Percentiles rank a stretch among this genome's conserved stretches.
Conservation (phyloP, 2,888 invertebrate species). For the Oxystoma pomonae region DNA sequence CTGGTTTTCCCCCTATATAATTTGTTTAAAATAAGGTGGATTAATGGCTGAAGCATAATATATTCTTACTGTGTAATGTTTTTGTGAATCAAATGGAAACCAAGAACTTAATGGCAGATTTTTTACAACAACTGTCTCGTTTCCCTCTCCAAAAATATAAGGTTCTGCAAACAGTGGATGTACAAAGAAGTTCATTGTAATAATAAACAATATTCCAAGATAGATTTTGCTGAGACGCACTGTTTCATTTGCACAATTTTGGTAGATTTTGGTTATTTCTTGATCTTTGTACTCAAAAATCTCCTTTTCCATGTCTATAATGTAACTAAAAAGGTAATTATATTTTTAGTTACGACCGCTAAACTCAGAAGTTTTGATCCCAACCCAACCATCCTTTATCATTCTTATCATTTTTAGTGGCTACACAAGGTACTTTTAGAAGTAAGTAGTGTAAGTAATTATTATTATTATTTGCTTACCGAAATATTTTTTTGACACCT, state of each 20-base stretch:
- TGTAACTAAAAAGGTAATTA: slow-evolving; percentile 9
- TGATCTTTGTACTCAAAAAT: slow-evolving; percentile 20
- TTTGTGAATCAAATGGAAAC: slow-evolving; percentile 30
- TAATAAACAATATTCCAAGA: slow-evolving; percentile 20
- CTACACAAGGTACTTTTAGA: too few species aligned
- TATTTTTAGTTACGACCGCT: too few species aligned
- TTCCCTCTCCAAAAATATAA: slow-evolving; percentile 15
- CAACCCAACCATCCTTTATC: too few species aligned
- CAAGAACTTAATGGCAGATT: slow-evolving; percentile 27
- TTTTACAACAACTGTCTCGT: slow-evolving; percentile 19
- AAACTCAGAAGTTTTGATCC: too few species aligned
- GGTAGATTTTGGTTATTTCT: slow-evolving; percentile 20
- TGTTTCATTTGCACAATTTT: slow-evolving; percentile 19
- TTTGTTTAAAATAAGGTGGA: too few species aligned
- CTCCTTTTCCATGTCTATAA: slow-evolving; percentile 26
- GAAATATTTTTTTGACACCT: background rate
- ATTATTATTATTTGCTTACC: background rate
- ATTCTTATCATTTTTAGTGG: too few species aligned
- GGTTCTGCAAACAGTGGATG: slow-evolving; percentile 20
- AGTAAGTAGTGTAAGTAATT: too few species aligned
- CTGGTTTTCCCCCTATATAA: too few species aligned
- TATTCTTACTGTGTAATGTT: slow-evolving; percentile 18
- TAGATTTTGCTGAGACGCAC: slow-evolving; percentile 20
- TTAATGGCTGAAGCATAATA: too few species aligned
- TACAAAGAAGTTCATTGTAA: slow-evolving; percentile 24